phyloP scores from a whole-genome alignment of 2,797 vertebrate genomes.

The Mycteria americana region DNA sequence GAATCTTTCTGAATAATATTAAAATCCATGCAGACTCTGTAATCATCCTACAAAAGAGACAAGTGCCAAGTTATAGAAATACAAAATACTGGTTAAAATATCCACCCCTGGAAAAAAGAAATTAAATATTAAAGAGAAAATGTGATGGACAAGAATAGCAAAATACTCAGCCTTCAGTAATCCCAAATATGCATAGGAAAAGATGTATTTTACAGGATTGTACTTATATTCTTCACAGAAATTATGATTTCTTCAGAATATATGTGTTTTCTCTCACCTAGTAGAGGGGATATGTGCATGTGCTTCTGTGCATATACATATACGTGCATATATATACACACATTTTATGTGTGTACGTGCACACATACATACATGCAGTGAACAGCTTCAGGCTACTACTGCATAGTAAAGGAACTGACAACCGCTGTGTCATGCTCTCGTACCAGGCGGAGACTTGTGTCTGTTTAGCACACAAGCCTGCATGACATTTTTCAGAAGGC shows the following conservation, averaged over 20 bases:
- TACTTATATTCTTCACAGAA: not conserved
- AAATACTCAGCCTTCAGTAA: not conserved
- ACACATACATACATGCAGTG: fast-evolving
- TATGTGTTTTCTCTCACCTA: not conserved
- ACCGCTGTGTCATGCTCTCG: not conserved
- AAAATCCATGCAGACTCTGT: conserved; percentile 92
- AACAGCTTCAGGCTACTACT: not conserved
- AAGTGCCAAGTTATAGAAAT: not conserved
- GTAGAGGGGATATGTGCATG: not conserved
- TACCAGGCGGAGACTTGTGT: not conserved
- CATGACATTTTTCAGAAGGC: not conserved
- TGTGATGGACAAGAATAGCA: not conserved
- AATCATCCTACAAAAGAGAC: conserved; percentile 85
- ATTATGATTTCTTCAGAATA: not conserved
- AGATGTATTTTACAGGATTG: not conserved
- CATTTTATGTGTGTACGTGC: not conserved
- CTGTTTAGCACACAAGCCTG: not conserved
- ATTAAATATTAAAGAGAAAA: not conserved
- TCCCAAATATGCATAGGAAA: not conserved
- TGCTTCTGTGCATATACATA: not conserved
- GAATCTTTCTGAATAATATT: conserved; percentile 93
- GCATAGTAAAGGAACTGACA: not conserved
- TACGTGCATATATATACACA: not conserved
- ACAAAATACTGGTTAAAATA: not conserved
- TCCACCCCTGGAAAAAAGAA: not conserved